phyloP scores from a whole-genome alignment of 1,140 invertebrate genomes.

The Neuroterus valhalla region DNA sequence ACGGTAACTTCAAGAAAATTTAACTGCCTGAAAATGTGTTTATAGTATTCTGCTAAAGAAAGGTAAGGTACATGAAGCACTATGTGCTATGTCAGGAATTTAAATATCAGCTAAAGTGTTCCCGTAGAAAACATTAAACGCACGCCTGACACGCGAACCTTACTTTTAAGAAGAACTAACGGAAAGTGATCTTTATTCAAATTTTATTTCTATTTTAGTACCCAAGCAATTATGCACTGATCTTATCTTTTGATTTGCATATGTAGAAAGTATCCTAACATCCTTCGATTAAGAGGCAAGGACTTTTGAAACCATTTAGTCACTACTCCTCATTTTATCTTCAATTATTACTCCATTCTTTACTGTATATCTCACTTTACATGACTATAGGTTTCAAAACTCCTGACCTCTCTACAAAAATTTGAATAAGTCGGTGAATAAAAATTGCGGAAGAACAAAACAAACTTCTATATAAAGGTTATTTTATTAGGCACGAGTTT shows the following conservation, averaged over 20 bases:
- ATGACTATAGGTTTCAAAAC: no score
- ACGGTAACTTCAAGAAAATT: neutral
- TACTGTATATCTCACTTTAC: neutral
- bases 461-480: no score
- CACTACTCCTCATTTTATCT: neutral
- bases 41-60: neutral
- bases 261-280: neutral
- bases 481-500: no score
- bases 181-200: conserved; percentile 24
- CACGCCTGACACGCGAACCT: conserved; percentile 8
- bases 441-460: no score
- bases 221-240: neutral
- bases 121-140: conserved; percentile 12
- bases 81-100: conserved; percentile 6
- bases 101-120: conserved; percentile 15
- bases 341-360: conserved; percentile 15
- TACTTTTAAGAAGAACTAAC: conserved; percentile 1
- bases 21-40: neutral
- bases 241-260: conserved; percentile 1
- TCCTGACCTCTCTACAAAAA: no score
- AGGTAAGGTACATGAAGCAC: conserved; percentile 3
- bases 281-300: conserved; percentile 25
- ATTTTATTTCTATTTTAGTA: conserved; percentile 14
- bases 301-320: neutral
- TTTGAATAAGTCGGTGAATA: no score